phyloP scores from a whole-genome alignment of 2,888 invertebrate species.

The Cerceris rybyensis region DNA sequence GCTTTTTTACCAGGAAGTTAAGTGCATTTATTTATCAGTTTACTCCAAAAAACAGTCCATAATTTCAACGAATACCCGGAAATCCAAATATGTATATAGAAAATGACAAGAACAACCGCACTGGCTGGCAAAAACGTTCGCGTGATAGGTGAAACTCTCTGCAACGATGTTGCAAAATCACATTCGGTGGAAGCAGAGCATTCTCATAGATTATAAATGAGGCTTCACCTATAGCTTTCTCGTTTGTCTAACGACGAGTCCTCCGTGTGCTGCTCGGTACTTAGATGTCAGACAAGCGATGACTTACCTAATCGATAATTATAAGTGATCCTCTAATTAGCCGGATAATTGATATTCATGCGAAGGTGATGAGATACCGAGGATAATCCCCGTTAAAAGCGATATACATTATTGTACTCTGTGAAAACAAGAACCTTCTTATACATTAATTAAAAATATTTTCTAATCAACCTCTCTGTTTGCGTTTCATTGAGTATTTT shows the following conservation, averaged over 20 bases:
- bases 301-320: slow-evolving; percentile 47
- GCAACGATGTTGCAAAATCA: slow-evolving; percentile 43
- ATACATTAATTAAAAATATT: background rate
- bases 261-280: slow-evolving; percentile 19
- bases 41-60: background rate
- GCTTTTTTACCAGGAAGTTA: background rate
- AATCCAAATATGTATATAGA: slow-evolving; percentile 4
- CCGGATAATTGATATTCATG: slow-evolving; percentile 23
- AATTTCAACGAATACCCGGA: background rate
- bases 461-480: too few species aligned
- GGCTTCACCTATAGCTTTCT: slow-evolving; percentile 44
- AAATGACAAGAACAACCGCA: slow-evolving; percentile 18
- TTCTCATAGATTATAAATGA: slow-evolving; percentile 59
- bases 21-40: background rate
- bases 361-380: background rate
- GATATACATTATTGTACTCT: background rate
- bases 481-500: too few species aligned
- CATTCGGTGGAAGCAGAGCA: slow-evolving; percentile 25
- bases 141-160: slow-evolving; percentile 56
- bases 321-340: slow-evolving; percentile 28
- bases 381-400: background rate
- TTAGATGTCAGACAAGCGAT: slow-evolving; percentile 7
- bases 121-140: slow-evolving; percentile 35
- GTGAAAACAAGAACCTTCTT: background rate
- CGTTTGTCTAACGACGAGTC: slow-evolving; percentile 8